phyloP scores from a whole-genome alignment of 2,113 vertebrate genomes.

The Archocentrus centrarchus region DNA sequence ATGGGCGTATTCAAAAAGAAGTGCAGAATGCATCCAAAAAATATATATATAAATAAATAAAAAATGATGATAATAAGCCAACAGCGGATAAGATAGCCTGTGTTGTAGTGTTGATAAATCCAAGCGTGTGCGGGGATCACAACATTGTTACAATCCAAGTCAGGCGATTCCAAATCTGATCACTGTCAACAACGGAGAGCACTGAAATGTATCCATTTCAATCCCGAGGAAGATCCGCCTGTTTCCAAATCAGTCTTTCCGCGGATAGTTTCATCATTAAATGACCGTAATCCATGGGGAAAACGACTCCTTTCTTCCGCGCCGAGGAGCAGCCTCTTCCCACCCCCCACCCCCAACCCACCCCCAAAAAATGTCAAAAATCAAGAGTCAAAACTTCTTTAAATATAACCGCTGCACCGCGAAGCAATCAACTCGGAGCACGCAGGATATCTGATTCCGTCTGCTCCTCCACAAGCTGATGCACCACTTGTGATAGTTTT shows the following conservation, averaged over 20 bases:
- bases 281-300: conserved; percentile 75
- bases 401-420: neutral
- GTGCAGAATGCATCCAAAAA: conserved; percentile 67
- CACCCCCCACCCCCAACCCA: too few relatives aligned
- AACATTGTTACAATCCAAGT: conserved; percentile 77
- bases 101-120: conserved; percentile 72
- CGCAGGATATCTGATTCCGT: conserved; percentile 68
- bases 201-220: conserved; percentile 71
- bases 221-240: conserved; percentile 64
- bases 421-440: conserved; percentile 44
- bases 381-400: conserved; percentile 58
- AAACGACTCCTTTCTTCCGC: conserved; percentile 40
- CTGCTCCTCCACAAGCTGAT: conserved; percentile 73
- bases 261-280: conserved; percentile 68
- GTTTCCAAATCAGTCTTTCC: conserved; percentile 68
- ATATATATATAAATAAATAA: neutral
- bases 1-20: conserved; percentile 73
- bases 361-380: conserved; percentile 1
- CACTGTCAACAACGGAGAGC: conserved; percentile 60
- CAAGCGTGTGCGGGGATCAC: conserved; percentile 69
- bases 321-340: conserved; percentile 4
- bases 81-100: conserved; percentile 18
- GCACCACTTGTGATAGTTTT: conserved; percentile 84
- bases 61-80: neutral
- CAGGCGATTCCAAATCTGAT: conserved; percentile 74